Evolutionary conservation across 2,113 vertebrate genomes (phyloP), one percentile per base, ranked within the genome.

Genomic region (Ctenomys sociabilis): DNA sequence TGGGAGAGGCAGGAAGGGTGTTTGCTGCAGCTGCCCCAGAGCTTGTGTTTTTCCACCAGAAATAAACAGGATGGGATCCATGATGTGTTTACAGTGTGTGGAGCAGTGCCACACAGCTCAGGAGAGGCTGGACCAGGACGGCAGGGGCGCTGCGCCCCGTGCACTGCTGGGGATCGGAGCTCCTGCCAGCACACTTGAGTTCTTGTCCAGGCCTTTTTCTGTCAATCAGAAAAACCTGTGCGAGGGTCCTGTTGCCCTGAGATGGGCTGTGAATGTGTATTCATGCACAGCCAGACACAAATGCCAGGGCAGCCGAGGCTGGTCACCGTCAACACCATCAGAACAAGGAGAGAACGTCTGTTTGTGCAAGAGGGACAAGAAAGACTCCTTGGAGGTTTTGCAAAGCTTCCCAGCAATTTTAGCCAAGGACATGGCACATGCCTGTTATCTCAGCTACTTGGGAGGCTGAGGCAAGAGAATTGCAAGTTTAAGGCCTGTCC

Each of bases 1-100:
- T 26, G 35, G 40, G 32, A 91, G 63, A 0, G 0, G 32, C 57
- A 43, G 57, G 49, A 52, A 89, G 81, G 57, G n/a, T 43, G 35
- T 70, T 54, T 28, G 75, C 68, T 40, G 77, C 49, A 40, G 54
- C 32, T 0, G 63, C 5, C 7, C 70, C 10, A 2, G 43, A 0
- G 21, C n/a, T 32, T 66, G 11, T 37, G 80, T 83, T 88, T 95
- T 95, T 84, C 94, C 88, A 88, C 35, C 59, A 4, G 2, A 57
- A 93, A 91, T 35, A 61, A 85, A 91, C 54, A 59, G 59, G 43
- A 75, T 0, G 0, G 35, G 49, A 37, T 37, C 72, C 90, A 43
- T 40, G 59, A 26, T 22, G 85, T 40, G 52, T 88, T 68, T 85
- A 61, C 45, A 83, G 16, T 45, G 32, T 30, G 40, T 11, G 6